Evolutionary conservation across 2,113 vertebrate species (phyloP).

Genomic region (Triplophysa rosa): DNA sequence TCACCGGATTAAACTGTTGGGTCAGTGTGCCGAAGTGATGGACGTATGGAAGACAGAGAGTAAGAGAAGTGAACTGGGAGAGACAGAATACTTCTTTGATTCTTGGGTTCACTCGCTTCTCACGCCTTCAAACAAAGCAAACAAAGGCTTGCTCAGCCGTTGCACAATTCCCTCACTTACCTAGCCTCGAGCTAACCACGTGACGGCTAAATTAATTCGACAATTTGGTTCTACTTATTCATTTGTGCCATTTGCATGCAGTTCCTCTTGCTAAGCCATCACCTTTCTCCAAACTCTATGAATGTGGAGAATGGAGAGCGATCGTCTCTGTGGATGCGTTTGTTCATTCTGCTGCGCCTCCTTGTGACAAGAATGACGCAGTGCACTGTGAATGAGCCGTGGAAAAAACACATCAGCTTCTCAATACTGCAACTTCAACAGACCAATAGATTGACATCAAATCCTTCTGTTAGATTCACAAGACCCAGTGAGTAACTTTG

Average conservation of each 20-base stretch:
- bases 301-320: background rate
- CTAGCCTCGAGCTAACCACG: constrained; percentile 24
- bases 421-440: background rate
- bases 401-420: background rate
- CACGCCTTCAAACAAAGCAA: background rate
- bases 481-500: background rate
- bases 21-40: constrained; percentile 5
- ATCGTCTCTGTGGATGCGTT: background rate
- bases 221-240: constrained; percentile 3
- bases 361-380: constrained; percentile 36
- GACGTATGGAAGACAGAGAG: background rate
- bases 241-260: constrained; percentile 24
- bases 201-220: constrained; percentile 1
- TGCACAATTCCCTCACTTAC: background rate
- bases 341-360: constrained; percentile 10
- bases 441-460: background rate
- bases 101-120: constrained; percentile 21
- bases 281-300: background rate
- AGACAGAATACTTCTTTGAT: background rate
- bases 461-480: background rate
- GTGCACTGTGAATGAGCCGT: background rate
- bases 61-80: background rate
- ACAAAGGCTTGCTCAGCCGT: background rate
- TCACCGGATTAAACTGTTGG: background rate
- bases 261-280: background rate